Conservation (phyloP, 2,113 vertebrate genomes). For the Bujurquina vittata region DNA sequence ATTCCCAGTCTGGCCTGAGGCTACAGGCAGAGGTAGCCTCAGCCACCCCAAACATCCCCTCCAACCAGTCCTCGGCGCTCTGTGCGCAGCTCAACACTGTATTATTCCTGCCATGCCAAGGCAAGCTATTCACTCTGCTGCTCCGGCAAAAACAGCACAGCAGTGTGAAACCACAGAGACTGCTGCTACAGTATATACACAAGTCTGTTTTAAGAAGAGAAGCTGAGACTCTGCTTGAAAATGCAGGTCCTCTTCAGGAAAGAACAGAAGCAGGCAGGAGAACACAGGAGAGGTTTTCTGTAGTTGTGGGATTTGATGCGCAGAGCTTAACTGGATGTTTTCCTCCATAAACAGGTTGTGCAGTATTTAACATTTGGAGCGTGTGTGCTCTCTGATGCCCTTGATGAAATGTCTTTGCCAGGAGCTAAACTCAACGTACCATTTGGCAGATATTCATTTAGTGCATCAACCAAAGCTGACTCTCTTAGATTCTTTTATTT, state of each 20-base stretch:
- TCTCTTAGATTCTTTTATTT: not conserved
- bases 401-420: conserved; percentile 35
- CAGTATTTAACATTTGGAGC: not conserved
- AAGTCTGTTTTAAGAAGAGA: conserved; percentile 1
- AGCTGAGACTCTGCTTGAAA: not conserved
- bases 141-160: not conserved
- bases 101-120: conserved; percentile 12
- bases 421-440: not conserved
- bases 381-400: conserved; percentile 5
- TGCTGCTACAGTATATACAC: not conserved
- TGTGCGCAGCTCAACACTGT: conserved; percentile 18
- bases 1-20: conserved; percentile 52
- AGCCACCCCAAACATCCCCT: conserved; percentile 16
- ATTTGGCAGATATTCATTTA: conserved; percentile 9
- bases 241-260: not conserved
- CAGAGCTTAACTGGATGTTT: not conserved
- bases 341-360: not conserved
- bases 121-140: not conserved
- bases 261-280: not conserved
- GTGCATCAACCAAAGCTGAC: not conserved
- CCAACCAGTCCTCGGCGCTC: conserved; percentile 5
- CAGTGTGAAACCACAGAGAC: not conserved
- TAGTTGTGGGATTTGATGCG: not conserved
- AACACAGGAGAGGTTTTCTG: not conserved
- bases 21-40: conserved; percentile 39